Conservation (phyloP, 1,140 invertebrate genomes). For the Pogonus chalceus region DNA sequence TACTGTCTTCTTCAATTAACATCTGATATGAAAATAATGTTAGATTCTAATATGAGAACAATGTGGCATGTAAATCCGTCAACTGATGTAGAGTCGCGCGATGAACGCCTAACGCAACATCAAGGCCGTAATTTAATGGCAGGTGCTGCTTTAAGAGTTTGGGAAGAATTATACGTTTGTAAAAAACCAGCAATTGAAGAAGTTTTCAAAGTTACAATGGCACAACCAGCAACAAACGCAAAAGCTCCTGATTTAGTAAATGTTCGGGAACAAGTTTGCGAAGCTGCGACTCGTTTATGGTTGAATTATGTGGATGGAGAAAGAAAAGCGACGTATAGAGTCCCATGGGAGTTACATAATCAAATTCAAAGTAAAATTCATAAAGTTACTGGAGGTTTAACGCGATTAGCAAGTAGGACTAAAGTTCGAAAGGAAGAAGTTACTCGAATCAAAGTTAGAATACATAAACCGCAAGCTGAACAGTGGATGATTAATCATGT, state of each 20-base stretch:
- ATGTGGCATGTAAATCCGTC: constrained; percentile 82
- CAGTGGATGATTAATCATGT: constrained; percentile 41
- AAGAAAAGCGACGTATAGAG: constrained; percentile 70
- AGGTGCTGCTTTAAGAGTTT: constrained; percentile 83
- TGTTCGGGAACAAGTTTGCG: constrained; percentile 75
- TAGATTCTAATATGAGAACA: constrained; percentile 68
- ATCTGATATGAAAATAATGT: constrained; percentile 76
- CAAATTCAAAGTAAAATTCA: constrained; percentile 95
- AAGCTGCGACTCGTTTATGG: constrained; percentile 81
- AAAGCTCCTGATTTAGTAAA: constrained; percentile 68
- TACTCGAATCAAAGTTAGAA: constrained; percentile 35
- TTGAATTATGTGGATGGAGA: constrained; percentile 82
- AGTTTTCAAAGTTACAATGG: constrained; percentile 80
- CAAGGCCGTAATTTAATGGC: constrained; percentile 80
- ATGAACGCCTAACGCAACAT: constrained; percentile 65
- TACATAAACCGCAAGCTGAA: constrained; percentile 36
- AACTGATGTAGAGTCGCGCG: constrained; percentile 56
- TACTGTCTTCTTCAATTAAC: constrained; percentile 92
- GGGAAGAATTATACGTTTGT: constrained; percentile 93
- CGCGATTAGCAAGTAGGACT: constrained; percentile 74
- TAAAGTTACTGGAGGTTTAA: constrained; percentile 87
- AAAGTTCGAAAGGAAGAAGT: constrained; percentile 61
- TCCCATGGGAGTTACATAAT: constrained; percentile 85
- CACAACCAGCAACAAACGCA: constrained; percentile 53
- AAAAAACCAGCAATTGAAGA: constrained; percentile 94